Evolutionary conservation across 2,797 vertebrate genomes (phyloP).

Genomic region (Myotis myotis): DNA sequence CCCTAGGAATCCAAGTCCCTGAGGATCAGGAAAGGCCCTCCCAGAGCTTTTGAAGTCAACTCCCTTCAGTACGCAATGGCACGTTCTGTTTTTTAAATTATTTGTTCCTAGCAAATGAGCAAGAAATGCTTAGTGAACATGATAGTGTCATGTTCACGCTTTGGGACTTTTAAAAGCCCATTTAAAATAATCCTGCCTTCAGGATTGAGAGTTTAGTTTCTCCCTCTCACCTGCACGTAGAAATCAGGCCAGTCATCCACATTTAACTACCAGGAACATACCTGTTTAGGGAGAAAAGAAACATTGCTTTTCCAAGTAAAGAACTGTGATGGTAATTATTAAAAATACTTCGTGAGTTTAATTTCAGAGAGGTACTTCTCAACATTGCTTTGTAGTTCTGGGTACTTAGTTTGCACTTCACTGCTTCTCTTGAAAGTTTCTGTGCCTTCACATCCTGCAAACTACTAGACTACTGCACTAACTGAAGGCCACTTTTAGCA

Average conservation of each 20-base stretch:
- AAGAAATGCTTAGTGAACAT: conserved; percentile 42
- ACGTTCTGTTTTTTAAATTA: not conserved
- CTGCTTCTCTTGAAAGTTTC: conserved; percentile 54
- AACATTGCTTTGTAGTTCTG: not conserved
- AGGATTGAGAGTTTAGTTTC: conserved; percentile 33
- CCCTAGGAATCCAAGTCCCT: not conserved
- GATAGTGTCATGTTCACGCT: not conserved
- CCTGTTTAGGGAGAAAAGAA: conserved; percentile 58
- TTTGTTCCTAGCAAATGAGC: conserved; percentile 44
- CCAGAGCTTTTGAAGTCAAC: not conserved
- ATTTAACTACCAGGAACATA: conserved; percentile 54
- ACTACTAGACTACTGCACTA: not conserved
- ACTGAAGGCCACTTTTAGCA: conserved; percentile 54
- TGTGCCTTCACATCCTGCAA: not conserved
- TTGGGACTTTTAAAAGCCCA: conserved; percentile 39
- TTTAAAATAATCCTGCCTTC: conserved; percentile 50
- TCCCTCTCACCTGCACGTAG: conserved; percentile 28
- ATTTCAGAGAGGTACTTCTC: conserved; percentile 56
- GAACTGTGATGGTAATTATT: not conserved
- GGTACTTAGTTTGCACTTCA: conserved; percentile 13
- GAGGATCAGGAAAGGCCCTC: not conserved
- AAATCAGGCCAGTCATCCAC: conserved; percentile 49
- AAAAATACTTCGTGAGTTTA: conserved; percentile 34
- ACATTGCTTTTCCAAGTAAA: conserved; percentile 32
- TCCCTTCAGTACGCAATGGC: not conserved